phyloP scores from a whole-genome alignment of 2,113 vertebrate species.

The Hydrochoerus hydrochaeris region DNA sequence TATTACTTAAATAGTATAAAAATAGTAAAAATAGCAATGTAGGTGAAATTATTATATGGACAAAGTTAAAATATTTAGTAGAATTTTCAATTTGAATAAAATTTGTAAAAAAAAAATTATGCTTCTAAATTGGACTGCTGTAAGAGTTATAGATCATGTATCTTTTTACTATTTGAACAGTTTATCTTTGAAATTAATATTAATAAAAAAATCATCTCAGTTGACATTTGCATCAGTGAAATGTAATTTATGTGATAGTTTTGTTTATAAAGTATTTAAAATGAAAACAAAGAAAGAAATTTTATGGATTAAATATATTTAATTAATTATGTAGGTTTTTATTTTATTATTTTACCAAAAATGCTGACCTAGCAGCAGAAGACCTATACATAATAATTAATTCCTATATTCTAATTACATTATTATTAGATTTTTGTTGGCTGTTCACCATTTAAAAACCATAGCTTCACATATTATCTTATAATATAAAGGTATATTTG shows the following conservation, averaged over 20 bases:
- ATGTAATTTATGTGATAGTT: background rate
- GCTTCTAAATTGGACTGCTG: background rate
- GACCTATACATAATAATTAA: background rate
- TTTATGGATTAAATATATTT: background rate
- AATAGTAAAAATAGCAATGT: background rate
- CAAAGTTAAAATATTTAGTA: background rate
- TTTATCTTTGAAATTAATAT: background rate
- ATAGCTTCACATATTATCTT: background rate
- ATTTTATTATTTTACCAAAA: background rate
- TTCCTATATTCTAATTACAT: background rate
- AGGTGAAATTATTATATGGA: background rate
- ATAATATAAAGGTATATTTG: background rate
- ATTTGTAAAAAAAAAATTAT: slow-evolving; percentile 40
- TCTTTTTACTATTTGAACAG: background rate
- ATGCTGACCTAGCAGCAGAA: background rate
- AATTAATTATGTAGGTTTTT: background rate
- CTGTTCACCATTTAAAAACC: background rate
- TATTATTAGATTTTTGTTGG: background rate
- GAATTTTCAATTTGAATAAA: background rate
- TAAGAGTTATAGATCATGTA: background rate
- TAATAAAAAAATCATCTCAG: background rate
- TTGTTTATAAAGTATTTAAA: background rate
- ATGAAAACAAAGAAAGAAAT: background rate
- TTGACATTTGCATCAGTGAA: background rate
- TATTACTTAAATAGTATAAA: background rate